Evolutionary conservation across 92 coral and sea anemone genomes (phyloP), one percentile per base, ranked within the genome.

Genomic region (Palythoa grandiflora): DNA sequence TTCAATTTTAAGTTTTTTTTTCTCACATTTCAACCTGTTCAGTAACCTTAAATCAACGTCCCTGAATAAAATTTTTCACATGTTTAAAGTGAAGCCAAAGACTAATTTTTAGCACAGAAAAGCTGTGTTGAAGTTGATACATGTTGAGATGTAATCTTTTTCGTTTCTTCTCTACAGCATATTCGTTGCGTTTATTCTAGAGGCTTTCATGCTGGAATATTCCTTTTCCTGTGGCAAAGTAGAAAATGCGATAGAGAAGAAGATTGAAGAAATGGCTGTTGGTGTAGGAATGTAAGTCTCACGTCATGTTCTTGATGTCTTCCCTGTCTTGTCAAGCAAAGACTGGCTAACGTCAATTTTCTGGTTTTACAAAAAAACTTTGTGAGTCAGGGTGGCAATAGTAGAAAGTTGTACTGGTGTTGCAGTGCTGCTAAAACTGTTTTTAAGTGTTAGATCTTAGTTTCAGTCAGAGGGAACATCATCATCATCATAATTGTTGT

Each of bases 161-260:
- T 16, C 51, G 1, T 39, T 35, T 78, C 55, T 15, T 39, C 39
- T 10, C 88, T 80, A 57, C 91, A 96, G 98, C 68, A 96, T 96
- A 38, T 96, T 96, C 48, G 98, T 96, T 55, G 98, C 98, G 54
- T 96, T 96, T 84, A 95, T 96, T 74, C 87, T 96, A 37, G 98
- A 96, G 68, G 98, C 98, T 17, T 96, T 96, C 71, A 95, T 96
- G 98, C 81, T 96, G 90, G 98, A 96, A 86, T 96, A 96, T 85
- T 95, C 98, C 21, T 87, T 96, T 83, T 90, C 96, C 28, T 95
- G 91, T 28, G 98, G 98, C 20, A 96, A 96, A 71, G 92, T 96
- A 54, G 98, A 93, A 75, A 91, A 93, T 3, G 98, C 89, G 1
- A 79, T 96, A 71, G 94, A 87, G 83, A 94, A 93, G 90, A 95